These are phyloP conservation scores for Xiphophorus hellerii DNA, from an alignment of 2,113 vertebrate genomes.

Conservation along the genomic window DNA sequence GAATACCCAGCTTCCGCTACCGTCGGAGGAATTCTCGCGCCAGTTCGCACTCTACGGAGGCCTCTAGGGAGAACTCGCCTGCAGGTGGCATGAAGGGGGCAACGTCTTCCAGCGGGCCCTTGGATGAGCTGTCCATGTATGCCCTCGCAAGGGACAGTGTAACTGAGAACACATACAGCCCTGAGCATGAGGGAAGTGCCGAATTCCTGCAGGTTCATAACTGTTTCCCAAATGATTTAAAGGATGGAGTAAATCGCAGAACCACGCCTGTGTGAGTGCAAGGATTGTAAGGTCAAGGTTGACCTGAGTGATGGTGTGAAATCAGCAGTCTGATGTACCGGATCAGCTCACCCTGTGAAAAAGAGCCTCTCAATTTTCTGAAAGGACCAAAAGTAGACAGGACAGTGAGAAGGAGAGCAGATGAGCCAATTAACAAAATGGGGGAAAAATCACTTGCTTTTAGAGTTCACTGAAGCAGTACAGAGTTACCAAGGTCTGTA, in stretches of 20 bases:
- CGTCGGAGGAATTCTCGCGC: conserved; percentile 88
- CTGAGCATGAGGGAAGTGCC: conserved; percentile 84
- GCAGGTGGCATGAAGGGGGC: conserved; percentile 86
- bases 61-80: conserved; percentile 89
- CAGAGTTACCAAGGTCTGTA: conserved; percentile 45
- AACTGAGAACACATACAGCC: conserved; percentile 89
- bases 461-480: conserved; percentile 40
- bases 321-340: conserved; percentile 13
- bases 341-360: conserved; percentile 16
- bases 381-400: conserved; percentile 5
- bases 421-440: conserved; percentile 19
- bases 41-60: conserved; percentile 93
- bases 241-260: conserved; percentile 92
- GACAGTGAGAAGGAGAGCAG: neutral
- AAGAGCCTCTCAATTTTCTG: conserved; percentile 5
- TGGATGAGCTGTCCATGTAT: conserved; percentile 97
- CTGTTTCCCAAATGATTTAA: conserved; percentile 95
- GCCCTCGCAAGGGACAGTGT: conserved; percentile 90
- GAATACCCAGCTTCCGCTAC: conserved; percentile 96
- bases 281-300: neutral
- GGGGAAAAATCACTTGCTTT: conserved; percentile 30
- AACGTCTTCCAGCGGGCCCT: conserved; percentile 81
- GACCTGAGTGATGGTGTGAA: neutral
- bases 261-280: conserved; percentile 92
- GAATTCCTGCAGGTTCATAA: conserved; percentile 96